Conservation (phyloP, 2,888 invertebrate species). For the Podabrus alpinus region DNA sequence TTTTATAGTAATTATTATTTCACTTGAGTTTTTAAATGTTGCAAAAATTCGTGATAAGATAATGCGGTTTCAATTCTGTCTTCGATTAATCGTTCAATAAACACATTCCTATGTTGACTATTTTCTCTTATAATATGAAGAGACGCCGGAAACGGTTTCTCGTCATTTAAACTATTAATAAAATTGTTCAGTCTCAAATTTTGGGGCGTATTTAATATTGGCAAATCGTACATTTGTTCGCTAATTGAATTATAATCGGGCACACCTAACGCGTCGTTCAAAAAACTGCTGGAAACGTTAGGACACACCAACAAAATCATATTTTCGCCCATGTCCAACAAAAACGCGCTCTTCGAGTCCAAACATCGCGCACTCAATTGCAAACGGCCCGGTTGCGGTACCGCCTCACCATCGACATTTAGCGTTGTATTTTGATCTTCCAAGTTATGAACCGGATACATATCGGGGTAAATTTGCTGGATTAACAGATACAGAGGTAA, state of each 20-base stretch:
- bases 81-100: conserved; percentile 89
- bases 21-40: conserved; percentile 88
- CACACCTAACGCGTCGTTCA: conserved; percentile 79
- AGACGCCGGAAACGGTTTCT: conserved; percentile 78
- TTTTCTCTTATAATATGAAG: conserved; percentile 90
- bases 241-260: conserved; percentile 72
- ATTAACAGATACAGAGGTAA: conserved; percentile 80
- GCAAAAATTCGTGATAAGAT: conserved; percentile 97
- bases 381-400: conserved; percentile 74
- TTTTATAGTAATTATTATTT: conserved; percentile 62
- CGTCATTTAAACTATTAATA: conserved; percentile 81
- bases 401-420: conserved; percentile 50
- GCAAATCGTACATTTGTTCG: conserved; percentile 78
- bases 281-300: conserved; percentile 73
- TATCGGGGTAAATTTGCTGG: conserved; percentile 86
- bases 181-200: conserved; percentile 79
- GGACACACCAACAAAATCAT: conserved; percentile 86
- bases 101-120: conserved; percentile 77
- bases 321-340: conserved; percentile 84
- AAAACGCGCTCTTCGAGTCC: conserved; percentile 86
- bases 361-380: conserved; percentile 84
- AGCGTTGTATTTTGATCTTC: conserved; percentile 50
- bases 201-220: conserved; percentile 74
- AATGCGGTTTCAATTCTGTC: conserved; percentile 92
- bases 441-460: conserved; percentile 84